Evolutionary conservation across 2,888 invertebrate genomes (phyloP).

Genomic region (Heliconius aoede): DNA sequence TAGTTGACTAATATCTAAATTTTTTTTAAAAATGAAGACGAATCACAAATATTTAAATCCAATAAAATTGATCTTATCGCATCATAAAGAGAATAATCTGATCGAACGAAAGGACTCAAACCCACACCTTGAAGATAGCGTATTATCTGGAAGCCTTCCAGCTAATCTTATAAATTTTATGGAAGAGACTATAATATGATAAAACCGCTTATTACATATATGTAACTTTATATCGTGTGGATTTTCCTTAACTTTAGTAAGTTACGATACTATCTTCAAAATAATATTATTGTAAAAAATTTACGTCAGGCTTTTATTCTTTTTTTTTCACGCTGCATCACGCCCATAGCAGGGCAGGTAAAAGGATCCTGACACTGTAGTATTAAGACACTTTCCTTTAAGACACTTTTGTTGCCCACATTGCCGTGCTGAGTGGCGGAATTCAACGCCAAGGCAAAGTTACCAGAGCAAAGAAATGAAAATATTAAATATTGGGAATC

Average conservation of each 20-base stretch:
- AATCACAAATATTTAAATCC: no score
- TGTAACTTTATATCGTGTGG: not conserved
- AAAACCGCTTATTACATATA: not conserved
- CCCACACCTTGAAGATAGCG: not conserved
- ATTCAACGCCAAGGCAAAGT: not conserved
- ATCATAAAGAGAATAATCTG: no score
- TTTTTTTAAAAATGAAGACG: no score
- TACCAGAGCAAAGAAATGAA: not conserved
- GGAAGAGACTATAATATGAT: not conserved
- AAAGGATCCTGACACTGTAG: not conserved
- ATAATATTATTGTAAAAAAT: constrained; percentile 11
- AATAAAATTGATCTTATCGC: no score
- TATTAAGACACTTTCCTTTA: not conserved
- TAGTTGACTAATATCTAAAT: no score
- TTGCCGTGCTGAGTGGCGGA: not conserved
- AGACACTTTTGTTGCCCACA: no score
- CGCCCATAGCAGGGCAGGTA: not conserved
- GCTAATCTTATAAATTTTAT: not conserved
- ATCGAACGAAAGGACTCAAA: not conserved
- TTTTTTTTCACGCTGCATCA: not conserved
- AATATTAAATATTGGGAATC: not conserved
- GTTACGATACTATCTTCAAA: constrained; percentile 11
- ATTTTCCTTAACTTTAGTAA: not conserved
- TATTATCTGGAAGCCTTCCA: not conserved
- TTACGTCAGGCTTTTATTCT: not conserved